phyloP scores from a whole-genome alignment of 2,888 invertebrate genomes.

The Brachynemurus nebulosus region DNA sequence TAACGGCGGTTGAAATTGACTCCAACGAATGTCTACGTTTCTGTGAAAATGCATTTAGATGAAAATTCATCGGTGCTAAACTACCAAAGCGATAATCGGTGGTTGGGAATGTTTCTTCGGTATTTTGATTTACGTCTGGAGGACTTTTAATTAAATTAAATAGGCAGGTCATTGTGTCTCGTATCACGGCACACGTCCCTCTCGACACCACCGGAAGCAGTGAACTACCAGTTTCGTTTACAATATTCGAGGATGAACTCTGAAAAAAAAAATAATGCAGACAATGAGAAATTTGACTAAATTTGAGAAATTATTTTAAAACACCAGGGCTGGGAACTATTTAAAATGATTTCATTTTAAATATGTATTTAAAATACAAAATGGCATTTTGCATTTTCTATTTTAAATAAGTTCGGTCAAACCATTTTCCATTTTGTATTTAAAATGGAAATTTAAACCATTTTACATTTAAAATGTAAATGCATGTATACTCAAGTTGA shows the following conservation, averaged over 20 bases:
- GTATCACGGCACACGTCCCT: slow-evolving; percentile 1
- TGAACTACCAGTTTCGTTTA: slow-evolving; percentile 7
- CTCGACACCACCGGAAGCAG: slow-evolving; percentile 3
- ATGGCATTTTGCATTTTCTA: too few relatives aligned
- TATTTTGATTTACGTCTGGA: background rate
- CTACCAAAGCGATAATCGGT: background rate
- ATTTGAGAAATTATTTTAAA: too few relatives aligned
- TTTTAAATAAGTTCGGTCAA: too few relatives aligned
- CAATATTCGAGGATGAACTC: background rate
- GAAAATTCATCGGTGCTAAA: background rate
- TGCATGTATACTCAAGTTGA: too few relatives aligned
- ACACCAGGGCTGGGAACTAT: too few relatives aligned
- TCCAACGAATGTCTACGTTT: background rate
- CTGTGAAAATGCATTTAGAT: background rate
- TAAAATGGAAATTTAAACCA: too few relatives aligned
- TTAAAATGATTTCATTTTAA: too few relatives aligned
- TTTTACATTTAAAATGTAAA: too few relatives aligned
- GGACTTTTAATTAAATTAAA: background rate
- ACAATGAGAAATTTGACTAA: background rate
- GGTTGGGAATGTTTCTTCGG: background rate
- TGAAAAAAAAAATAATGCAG: background rate
- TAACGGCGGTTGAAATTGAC: background rate
- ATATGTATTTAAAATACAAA: too few relatives aligned
- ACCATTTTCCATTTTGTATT: too few relatives aligned
- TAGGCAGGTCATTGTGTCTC: background rate